phyloP scores from a whole-genome alignment of 1,140 invertebrate genomes.

The Drosophila sp. region DNA sequence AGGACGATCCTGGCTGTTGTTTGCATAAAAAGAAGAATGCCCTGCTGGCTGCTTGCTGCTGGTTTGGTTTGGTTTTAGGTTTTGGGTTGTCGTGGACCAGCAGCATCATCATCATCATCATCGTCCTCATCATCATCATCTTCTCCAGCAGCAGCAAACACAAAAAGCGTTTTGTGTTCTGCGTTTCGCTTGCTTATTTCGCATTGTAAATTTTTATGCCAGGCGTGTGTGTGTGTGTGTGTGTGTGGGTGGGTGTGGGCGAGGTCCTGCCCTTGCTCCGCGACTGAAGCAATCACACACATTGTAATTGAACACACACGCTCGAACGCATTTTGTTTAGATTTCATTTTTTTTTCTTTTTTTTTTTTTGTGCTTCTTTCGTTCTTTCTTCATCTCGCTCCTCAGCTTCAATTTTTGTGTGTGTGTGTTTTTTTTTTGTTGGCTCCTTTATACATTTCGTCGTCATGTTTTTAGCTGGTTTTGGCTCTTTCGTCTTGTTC shows the following conservation, averaged over 20 bases:
- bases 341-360: slow-evolving; percentile 70
- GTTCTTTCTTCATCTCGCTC: slow-evolving; percentile 25
- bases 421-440: slow-evolving; percentile 40
- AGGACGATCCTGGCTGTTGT: slow-evolving; percentile 54
- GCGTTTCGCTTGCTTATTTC: slow-evolving; percentile 79
- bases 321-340: slow-evolving; percentile 82
- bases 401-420: slow-evolving; percentile 27
- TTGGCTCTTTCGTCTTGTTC: slow-evolving; percentile 28
- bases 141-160: slow-evolving; percentile 24
- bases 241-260: slow-evolving; percentile 35
- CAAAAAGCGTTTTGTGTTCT: slow-evolving; percentile 53
- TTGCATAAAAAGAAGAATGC: slow-evolving; percentile 70
- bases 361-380: slow-evolving; percentile 16
- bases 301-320: slow-evolving; percentile 83
- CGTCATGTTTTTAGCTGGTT: slow-evolving; percentile 34
- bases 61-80: slow-evolving; percentile 28
- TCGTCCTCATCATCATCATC: background rate
- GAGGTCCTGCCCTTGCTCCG: slow-evolving; percentile 42
- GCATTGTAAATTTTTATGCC: slow-evolving; percentile 79
- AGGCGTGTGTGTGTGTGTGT: slow-evolving; percentile 30
- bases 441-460: slow-evolving; percentile 43
- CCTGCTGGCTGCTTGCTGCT: slow-evolving; percentile 40
- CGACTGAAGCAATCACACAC: slow-evolving; percentile 78
- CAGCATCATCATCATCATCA: background rate
- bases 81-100: slow-evolving; percentile 2